A percentile compares a stretch with the other conserved stretches of the same genome.
phyloP scores from a whole-genome alignment of 1,140 invertebrate species.

The Eriosoma lanigerum region DNA sequence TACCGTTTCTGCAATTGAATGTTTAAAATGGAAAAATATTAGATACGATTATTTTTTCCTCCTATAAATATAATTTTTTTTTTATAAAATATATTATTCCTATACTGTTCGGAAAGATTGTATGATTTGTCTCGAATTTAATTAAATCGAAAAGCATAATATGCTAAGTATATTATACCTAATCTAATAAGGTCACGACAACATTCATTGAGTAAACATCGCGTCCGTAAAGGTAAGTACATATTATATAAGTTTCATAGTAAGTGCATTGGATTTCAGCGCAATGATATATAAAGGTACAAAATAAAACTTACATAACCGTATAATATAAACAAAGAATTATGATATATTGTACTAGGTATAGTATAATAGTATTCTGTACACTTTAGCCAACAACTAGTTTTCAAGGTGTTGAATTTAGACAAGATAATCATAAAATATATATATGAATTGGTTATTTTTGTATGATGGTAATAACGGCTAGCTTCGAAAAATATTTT shows the following conservation, averaged over 20 bases:
- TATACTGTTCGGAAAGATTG: too few relatives aligned
- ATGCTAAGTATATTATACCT: too few relatives aligned
- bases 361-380: too few relatives aligned
- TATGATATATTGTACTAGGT: too few relatives aligned
- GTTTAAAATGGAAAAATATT: neutral
- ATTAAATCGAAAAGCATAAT: too few relatives aligned
- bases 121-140: too few relatives aligned
- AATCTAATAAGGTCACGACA: neutral
- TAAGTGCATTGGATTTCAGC: constrained; percentile 2
- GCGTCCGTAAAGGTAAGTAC: neutral
- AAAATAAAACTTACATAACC: neutral
- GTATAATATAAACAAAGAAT: neutral
- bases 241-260: neutral
- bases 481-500: neutral
- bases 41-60: neutral
- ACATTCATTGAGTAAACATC: neutral
- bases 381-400: neutral
- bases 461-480: neutral
- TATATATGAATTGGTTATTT: too few relatives aligned
- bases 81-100: neutral
- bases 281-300: neutral
- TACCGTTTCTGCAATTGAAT: neutral
- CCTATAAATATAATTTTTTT: neutral
- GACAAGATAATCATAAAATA: too few relatives aligned
- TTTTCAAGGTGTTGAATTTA: neutral